phyloP scores from a whole-genome alignment of 1,140 invertebrate species.

The Oedothorax gibbosus region DNA sequence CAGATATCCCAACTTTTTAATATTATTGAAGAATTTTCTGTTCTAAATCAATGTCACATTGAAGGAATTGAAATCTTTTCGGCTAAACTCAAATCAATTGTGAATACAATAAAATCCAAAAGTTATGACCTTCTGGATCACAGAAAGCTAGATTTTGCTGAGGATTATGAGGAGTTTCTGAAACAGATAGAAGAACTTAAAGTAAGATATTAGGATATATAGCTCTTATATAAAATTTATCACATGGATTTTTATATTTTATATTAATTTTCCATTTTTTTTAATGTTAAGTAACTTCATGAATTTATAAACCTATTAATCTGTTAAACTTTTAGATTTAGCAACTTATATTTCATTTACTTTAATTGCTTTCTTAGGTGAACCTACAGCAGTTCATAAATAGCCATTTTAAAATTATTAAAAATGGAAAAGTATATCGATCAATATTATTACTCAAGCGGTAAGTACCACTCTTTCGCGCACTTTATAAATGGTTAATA shows the following conservation, averaged over 20 bases:
- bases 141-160: constrained; percentile 86
- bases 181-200: constrained; percentile 81
- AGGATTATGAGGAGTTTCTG: constrained; percentile 86
- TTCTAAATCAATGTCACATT: constrained; percentile 84
- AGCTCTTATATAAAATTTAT: neutral
- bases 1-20: constrained; percentile 89
- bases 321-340: neutral
- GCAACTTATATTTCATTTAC: neutral
- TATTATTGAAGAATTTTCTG: constrained; percentile 87
- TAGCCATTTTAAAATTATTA: constrained; percentile 10
- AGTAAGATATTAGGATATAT: constrained; percentile 69
- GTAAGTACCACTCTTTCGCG: constrained; percentile 4
- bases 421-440: constrained; percentile 10
- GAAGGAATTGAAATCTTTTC: constrained; percentile 74
- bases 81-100: constrained; percentile 20
- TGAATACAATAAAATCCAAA: constrained; percentile 72
- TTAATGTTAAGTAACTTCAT: neutral
- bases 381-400: constrained; percentile 45
- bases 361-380: constrained; percentile 23
- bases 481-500: neutral
- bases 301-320: neutral
- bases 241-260: neutral
- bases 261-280: neutral
- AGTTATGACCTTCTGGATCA: constrained; percentile 93
- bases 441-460: constrained; percentile 24